These are phyloP conservation scores for Salmo trutta DNA, from an alignment of 2,797 vertebrate species.

Conservation along the genomic window DNA sequence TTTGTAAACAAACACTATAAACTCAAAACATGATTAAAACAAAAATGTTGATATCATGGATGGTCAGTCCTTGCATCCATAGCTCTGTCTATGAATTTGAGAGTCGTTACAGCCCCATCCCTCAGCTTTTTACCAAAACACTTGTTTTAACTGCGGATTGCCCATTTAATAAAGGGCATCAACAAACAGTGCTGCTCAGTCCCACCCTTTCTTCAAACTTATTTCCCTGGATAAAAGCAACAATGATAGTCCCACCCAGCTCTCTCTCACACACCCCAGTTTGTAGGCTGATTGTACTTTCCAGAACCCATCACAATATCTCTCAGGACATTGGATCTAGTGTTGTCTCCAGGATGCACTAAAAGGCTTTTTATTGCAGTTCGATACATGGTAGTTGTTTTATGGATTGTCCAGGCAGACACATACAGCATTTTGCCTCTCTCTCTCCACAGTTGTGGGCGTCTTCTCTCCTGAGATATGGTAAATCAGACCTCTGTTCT, in stretches of 20 bases:
- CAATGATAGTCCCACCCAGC: neutral
- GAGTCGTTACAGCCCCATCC: no score
- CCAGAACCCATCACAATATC: slow-evolving; percentile 13
- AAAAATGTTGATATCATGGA: no score
- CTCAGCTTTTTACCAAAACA: no score
- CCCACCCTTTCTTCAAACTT: neutral
- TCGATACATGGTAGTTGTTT: slow-evolving; percentile 15
- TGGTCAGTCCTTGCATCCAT: no score
- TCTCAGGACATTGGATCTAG: slow-evolving; percentile 21
- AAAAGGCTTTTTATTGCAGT: slow-evolving; percentile 35
- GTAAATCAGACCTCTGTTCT: neutral
- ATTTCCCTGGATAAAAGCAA: slow-evolving; percentile 8
- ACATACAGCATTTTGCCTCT: neutral
- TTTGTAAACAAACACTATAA: no score
- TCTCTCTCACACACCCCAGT: slow-evolving; percentile 2
- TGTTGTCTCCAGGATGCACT: slow-evolving; percentile 6
- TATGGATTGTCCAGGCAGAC: neutral
- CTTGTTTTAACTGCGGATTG: no score
- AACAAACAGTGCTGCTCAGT: neutral
- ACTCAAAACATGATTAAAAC: no score
- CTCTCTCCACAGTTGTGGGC: neutral
- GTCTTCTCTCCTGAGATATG: neutral
- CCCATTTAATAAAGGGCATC: no score
- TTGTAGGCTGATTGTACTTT: slow-evolving; percentile 17
- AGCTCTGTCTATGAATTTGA: no score